phyloP scores from a whole-genome alignment of 2,113 vertebrate genomes.

The Isichthys henryi region DNA sequence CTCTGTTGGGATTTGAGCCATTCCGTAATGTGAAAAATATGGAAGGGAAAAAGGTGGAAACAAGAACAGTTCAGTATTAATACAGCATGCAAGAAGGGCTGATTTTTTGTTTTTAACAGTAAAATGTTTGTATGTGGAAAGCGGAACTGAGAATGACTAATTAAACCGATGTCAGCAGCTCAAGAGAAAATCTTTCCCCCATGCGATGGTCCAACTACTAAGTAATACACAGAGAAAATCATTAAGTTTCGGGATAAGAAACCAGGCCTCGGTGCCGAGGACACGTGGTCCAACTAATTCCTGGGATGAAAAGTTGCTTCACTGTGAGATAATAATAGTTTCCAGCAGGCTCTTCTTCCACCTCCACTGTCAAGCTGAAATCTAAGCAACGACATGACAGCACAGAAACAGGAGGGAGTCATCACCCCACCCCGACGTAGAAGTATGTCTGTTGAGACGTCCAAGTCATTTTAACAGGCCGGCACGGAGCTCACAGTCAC shows the following conservation, averaged over 20 bases:
- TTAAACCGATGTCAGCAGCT: constrained; percentile 15
- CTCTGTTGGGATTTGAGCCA: not conserved
- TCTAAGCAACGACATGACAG: constrained; percentile 22
- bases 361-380: constrained; percentile 20
- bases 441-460: constrained; percentile 15
- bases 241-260: constrained; percentile 22
- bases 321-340: constrained; percentile 7
- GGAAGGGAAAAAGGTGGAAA: not conserved
- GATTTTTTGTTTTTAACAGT: not conserved
- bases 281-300: constrained; percentile 18
- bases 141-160: constrained; percentile 6
- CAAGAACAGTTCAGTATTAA: not conserved
- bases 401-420: not conserved
- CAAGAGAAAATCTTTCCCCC: constrained; percentile 21
- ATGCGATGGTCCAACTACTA: constrained; percentile 29
- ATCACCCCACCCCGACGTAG: not conserved
- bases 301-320: not conserved
- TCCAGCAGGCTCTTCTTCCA: not conserved
- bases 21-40: not conserved
- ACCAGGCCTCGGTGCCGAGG: constrained; percentile 14
- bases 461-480: not conserved
- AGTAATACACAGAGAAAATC: constrained; percentile 38
- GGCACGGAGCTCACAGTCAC: not conserved
- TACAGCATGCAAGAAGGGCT: not conserved
- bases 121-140: not conserved